Evolutionary conservation across 2,113 vertebrate genomes (phyloP).

Genomic region (Phocoena phocoena): DNA sequence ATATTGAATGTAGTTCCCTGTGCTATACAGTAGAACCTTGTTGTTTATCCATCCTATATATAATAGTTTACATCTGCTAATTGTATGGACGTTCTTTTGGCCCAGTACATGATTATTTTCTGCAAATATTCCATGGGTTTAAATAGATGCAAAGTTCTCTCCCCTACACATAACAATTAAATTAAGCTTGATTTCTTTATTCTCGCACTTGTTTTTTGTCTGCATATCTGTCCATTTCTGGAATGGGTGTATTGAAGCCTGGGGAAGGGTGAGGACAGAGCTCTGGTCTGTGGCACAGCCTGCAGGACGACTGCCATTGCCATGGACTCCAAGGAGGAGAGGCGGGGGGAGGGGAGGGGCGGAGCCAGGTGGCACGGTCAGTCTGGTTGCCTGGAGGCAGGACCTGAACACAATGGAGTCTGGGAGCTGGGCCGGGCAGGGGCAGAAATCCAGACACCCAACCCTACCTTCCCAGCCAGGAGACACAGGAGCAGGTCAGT

Average conservation of each 20-base stretch:
- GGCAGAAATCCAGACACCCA: neutral
- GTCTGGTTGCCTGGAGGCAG: slow-evolving; percentile 65
- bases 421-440: neutral
- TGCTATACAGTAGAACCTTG: neutral
- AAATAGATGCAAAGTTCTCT: neutral
- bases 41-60: neutral
- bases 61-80: neutral
- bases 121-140: neutral
- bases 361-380: neutral
- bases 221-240: neutral
- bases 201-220: neutral
- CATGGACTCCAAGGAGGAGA: neutral
- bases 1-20: neutral
- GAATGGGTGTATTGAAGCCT: neutral
- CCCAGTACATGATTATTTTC: neutral
- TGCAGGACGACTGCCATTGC: neutral
- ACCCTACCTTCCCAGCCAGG: neutral
- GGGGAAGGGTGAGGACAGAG: neutral
- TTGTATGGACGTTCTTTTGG: neutral
- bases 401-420: slow-evolving; percentile 66
- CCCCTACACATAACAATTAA: neutral
- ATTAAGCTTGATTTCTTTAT: neutral
- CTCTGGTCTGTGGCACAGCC: neutral
- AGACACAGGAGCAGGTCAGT: slow-evolving; percentile 54
- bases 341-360: rapidly evolving